Base-by-base conservation (phyloP, 2,888 invertebrate species). In the Syrista parreyssii region DNA sequence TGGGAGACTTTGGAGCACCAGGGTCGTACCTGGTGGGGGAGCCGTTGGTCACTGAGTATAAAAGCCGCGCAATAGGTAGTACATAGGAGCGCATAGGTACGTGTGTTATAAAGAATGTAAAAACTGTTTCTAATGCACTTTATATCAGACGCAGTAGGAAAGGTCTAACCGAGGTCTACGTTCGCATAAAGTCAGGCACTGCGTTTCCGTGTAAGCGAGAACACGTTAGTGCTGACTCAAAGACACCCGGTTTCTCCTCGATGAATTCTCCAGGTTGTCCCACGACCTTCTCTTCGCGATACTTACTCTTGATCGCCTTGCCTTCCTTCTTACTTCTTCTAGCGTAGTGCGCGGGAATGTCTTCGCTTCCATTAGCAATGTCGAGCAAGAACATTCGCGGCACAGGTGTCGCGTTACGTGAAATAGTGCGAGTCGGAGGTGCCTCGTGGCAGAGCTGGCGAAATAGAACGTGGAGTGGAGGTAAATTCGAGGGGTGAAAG, bases 161-260 rank as follows among this genome's bases (percentile, higher is more conserved):
- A 76, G 40, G 73, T 73, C 76, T 68, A 69, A 68, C 32, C 40
- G 68, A 75, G 15, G 78, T 35, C 30, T 68, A 68, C 9, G 55
- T 55, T 55, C 55, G 55, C 23, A 55, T 55, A 55, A 55, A 55
- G 55, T 23, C 55, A 55, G 55, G 9, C 55, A 23, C 2, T 9
- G 9, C 23, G 55, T 55, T 55, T 55, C 23, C 55, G 23, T 55
- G 55, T 2, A 9, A 55, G 55, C 32, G 68, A 76, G 77, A 68
- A 78, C 72, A 80, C 82, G 79, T 34, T 80, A 77, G 82, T 79
- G 75, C 79, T 80, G 79, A 36, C 80, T 80, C 79, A 82, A 83
- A 85, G 84, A 83, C 86, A 87, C 85, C 87, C 85, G 85, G 85
- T 86, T 84, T 82, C 82, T 74, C 78, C 69, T 87, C 87, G 86